Conservation (phyloP, 23 tunicate species). For the Trididemnum clinides region DNA sequence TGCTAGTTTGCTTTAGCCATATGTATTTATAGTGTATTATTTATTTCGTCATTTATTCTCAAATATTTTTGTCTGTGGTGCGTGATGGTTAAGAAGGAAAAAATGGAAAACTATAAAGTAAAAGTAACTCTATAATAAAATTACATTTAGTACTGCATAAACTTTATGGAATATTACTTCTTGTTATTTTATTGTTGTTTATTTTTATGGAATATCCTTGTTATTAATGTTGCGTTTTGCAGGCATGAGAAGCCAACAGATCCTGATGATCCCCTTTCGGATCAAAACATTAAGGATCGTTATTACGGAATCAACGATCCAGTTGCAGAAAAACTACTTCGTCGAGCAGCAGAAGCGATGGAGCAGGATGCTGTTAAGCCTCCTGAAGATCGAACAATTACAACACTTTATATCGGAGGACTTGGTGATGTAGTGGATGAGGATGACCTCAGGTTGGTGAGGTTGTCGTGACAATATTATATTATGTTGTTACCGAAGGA, state of each 20-base stretch:
- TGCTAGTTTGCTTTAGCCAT: too few species aligned
- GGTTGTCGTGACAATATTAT: background rate
- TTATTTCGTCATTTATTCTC: too few species aligned
- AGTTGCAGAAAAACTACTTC: slow-evolving; percentile 89
- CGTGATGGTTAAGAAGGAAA: too few species aligned
- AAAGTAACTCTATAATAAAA: too few species aligned
- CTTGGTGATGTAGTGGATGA: slow-evolving; percentile 66
- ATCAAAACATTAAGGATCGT: slow-evolving; percentile 99
- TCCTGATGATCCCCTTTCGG: slow-evolving; percentile 99
- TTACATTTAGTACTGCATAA: too few species aligned
- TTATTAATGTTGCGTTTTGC: background rate
- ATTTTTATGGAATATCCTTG: too few species aligned
- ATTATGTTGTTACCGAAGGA: too few species aligned
- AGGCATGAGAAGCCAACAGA: slow-evolving; percentile 99
- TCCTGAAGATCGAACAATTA: slow-evolving; percentile 93
- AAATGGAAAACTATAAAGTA: too few species aligned
- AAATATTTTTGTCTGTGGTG: too few species aligned
- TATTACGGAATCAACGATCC: slow-evolving; percentile 99
- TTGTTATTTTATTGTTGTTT: too few species aligned
- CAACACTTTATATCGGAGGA: slow-evolving; percentile 95
- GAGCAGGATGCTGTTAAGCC: slow-evolving; percentile 73
- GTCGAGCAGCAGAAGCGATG: slow-evolving; percentile 56
- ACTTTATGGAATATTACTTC: too few species aligned
- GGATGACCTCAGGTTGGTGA: slow-evolving; percentile 71
- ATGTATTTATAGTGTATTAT: too few species aligned